Evolutionary conservation across 1,140 invertebrate species (phyloP), one percentile per base, ranked within the genome.

Genomic region (Probaryconus sp.): DNA sequence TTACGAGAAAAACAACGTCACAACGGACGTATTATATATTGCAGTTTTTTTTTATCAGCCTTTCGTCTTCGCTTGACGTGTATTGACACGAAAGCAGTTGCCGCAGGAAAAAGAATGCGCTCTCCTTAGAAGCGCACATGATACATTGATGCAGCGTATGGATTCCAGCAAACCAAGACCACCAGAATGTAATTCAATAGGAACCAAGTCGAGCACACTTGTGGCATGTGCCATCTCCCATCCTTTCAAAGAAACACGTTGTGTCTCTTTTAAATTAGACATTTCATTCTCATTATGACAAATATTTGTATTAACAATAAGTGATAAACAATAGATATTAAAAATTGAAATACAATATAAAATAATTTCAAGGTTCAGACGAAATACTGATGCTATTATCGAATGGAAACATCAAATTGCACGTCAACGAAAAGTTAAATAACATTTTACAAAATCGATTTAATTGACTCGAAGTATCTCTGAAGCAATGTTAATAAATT

Each of bases 161-260:
- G 42, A 30, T 72, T 72, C 45, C 51, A 51, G 47, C 43, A 61
- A 73, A 45, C 65, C 67, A 61, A 71, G 47, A 80, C 61, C 42
- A 43, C 53, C 68, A 72, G 58, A 76, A 73, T 81, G 81, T 81
- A 84, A 84, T 69, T 72, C 63, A 84, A 85, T 83, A 83, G 77
- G 68, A 77, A 78, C 61, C 67, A 56, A 74, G 78, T 61, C 63
- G 76, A 77, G 77, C 81, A 83, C 84, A 85, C 81, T 85, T 83
- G 81, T 81, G 81, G 83, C 83, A 85, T 85, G 82, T 80, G 80
- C 80, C 79, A 79, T 69, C 77, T 74, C 77, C 70, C 14, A 45
- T 60, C 18, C 43, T 26, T 35, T 38, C 50, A 35, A 48, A 58
- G 30, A 30, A 43, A 3, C 37, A 58, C n/a, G n/a, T 21, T 24